Base-by-base conservation (phyloP, 30 jellyfish, hydroid and myxozoan species). In the Phacellophora camtschatica region DNA sequence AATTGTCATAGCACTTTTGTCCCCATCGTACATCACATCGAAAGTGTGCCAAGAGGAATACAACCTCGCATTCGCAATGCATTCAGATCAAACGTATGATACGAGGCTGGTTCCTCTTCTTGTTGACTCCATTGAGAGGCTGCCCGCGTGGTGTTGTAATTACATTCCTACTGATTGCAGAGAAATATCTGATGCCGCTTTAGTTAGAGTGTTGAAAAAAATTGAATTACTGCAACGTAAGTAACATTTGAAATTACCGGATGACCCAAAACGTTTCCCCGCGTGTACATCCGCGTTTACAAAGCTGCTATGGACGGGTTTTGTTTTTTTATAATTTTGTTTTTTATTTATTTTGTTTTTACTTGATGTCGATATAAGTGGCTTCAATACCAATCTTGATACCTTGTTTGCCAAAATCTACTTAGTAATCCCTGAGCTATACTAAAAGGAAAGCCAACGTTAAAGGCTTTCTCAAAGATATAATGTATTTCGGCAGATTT, bases 41-140 rank as follows among this genome's bases (percentile, higher is more conserved):
- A 90, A 77, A 50, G 98, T 90, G 18, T 90, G 98, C 80, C 98
- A 90, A 46, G 98, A 90, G 48, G 98, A 90, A 41, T 90, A 77
- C 95, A 90, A 90, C 69, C 88, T 90, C 33, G 98, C 98, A 16
- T 63, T 62, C 16, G 95, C 92, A 23, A 37, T 90, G 85, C 92
- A 90, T 49, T 20, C 56, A 1, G 98, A 84, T 62, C 66, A 79
- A 24, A n/a, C 66, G 18, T 90, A 84, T 54, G 30, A 36, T n/a
- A 84, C 98, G 11, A 71, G 48, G 54, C 62, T 90, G 48, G 36
- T 81, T 43, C 86, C 84, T 23, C 37, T 90, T 0, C 74, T 63
- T 54, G 84, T 90, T 23, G 95, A 81, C 23, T 46, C 50, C 29
- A 80, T 90, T 15, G 91, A 55, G 3, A 34, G 18, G n/a, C 81